Conservation (phyloP, 2,797 vertebrate genomes). For the Limosa lapponica region DNA sequence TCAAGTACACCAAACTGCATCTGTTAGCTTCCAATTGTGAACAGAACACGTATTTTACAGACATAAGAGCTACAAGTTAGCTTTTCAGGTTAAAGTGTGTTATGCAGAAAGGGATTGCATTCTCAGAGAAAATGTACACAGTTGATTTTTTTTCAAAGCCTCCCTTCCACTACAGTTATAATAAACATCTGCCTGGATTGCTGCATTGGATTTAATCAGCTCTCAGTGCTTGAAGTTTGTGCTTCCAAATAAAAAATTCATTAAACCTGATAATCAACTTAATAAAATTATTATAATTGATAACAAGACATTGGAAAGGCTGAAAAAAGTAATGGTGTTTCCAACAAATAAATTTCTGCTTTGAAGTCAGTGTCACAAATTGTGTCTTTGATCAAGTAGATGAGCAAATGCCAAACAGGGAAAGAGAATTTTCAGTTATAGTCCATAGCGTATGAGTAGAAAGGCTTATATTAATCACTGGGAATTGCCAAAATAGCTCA, state of each 20-base stretch:
- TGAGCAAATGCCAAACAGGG: slow-evolving; percentile 45
- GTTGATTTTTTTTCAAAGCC: neutral
- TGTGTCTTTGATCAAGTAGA: slow-evolving; percentile 70
- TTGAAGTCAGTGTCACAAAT: slow-evolving; percentile 67
- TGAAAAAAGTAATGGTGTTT: slow-evolving; percentile 23
- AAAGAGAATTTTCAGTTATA: slow-evolving; percentile 39
- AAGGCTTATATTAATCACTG: slow-evolving; percentile 55
- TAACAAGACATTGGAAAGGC: neutral
- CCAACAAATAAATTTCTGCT: slow-evolving; percentile 46
- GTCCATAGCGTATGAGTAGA: neutral
- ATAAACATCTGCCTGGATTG: neutral
- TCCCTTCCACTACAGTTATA: neutral
- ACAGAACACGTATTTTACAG: neutral
- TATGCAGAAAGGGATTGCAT: neutral
- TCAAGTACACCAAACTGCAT: neutral
- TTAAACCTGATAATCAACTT: slow-evolving; percentile 13
- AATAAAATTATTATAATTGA: neutral
- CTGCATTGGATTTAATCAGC: neutral
- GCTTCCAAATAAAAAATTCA: neutral
- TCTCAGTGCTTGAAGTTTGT: neutral
- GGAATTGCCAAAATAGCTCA: slow-evolving; percentile 2
- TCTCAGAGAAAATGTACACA: neutral
- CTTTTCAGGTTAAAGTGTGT: neutral
- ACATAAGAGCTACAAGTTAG: neutral
- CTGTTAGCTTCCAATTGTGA: neutral